Base-by-base conservation (phyloP, 2,797 vertebrate species). In the Amniataba percoides region DNA sequence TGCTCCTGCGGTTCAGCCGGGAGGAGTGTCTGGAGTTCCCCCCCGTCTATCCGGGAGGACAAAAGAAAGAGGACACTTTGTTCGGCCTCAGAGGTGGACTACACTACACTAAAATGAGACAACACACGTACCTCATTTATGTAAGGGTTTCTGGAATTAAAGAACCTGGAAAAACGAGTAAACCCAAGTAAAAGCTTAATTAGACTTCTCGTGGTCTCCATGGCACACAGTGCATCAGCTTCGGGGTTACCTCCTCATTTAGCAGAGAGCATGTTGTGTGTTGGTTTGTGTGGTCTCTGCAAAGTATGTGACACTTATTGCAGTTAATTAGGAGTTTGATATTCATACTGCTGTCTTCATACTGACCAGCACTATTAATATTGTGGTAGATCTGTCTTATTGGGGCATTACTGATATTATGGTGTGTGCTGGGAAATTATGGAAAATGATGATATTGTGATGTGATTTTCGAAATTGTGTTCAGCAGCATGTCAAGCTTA, bases 1-100 rank as follows among this genome's bases (percentile, higher is more conserved):
- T 57, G 71, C 39, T 61, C 51, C 65, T 70, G 61, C 13, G 57
- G 60, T 58, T 77, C 53, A 76, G 77, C 58, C 56, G 67, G 68
- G 65, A 46, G 68, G 65, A 46, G 56, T 51, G 57, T 18, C 45
- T 55, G 14, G 25, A 72, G 52, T 62, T 76, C 79, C 59, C 55
- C 78, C 34, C 6, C 69, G 45, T 77, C 66, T 52, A 1, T 69
- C 62, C 75, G 64, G 21, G 40, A 52, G 70, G 61, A 74, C 23
- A 52, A 67, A 46, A 23, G 46, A 69, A 31, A 53, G 11, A 68
- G 48, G 45, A 64, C 43, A 23, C 52, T 49, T 60, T 40, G 25
- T 52, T 23, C 25, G 60, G n/a, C 18, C 18, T 55, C 45, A 7
- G 4, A 53, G 61, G 8, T 61, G 21, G 66, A 31, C 11, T 58